Percentiles rank a stretch among this genome's conserved stretches.
Evolutionary conservation across 1,140 invertebrate genomes (phyloP).

Genomic region (Pentalonia nigronervosa): DNA sequence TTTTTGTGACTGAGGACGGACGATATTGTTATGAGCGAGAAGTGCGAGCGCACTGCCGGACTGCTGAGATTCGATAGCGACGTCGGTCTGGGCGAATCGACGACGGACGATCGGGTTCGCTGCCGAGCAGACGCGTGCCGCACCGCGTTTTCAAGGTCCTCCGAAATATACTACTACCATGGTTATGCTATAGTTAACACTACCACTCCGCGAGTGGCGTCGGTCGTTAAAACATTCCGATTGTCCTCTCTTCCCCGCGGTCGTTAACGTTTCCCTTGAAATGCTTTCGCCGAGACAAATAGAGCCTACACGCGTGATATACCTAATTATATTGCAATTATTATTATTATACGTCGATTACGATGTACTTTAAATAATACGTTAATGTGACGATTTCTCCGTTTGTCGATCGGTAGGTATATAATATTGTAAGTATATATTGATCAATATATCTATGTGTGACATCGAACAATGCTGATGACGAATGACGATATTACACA

Average conservation of each 20-base stretch:
- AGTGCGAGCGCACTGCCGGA: background rate
- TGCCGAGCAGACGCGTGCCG: no score
- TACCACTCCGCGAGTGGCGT: background rate
- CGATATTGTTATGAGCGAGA: no score
- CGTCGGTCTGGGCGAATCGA: background rate
- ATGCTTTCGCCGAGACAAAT: background rate
- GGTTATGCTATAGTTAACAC: background rate
- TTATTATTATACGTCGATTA: background rate
- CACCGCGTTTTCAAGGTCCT: background rate
- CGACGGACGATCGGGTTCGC: background rate
- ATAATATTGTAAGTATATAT: background rate
- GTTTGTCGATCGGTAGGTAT: background rate
- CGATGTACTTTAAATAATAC: background rate
- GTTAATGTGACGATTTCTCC: background rate
- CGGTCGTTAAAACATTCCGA: background rate
- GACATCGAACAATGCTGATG: constrained; percentile 12
- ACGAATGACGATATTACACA: background rate
- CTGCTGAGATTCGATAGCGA: background rate
- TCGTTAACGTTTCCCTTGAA: background rate
- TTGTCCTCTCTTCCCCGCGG: background rate
- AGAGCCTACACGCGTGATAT: background rate
- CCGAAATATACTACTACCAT: background rate
- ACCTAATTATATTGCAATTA: background rate
- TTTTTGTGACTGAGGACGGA: background rate
- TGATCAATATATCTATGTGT: background rate